Evolutionary conservation across 2,888 invertebrate species (phyloP).

Genomic region (Leptopterna dolabrata): DNA sequence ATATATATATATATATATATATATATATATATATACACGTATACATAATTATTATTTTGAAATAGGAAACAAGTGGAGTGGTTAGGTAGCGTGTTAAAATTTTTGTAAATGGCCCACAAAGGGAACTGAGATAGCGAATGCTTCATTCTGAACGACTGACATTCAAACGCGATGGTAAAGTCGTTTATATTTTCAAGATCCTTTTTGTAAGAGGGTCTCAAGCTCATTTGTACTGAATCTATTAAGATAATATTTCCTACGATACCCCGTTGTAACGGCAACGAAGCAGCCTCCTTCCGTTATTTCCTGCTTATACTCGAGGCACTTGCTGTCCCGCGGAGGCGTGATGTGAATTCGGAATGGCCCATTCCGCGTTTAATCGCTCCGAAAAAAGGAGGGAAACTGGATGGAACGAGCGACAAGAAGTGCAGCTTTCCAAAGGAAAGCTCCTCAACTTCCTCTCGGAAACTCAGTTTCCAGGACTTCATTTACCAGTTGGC

Average conservation of each 20-base stretch:
- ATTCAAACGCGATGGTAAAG: not conserved
- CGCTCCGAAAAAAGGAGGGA: not conserved
- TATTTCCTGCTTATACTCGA: not conserved
- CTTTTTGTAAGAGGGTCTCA: not conserved
- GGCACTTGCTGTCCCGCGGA: not conserved
- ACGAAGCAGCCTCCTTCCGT: not conserved
- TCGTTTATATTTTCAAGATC: not conserved
- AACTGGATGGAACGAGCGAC: not conserved
- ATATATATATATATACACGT: too few relatives aligned
- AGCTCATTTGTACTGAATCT: not conserved
- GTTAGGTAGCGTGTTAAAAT: too few relatives aligned
- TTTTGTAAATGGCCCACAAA: not conserved
- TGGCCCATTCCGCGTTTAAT: slow-evolving; percentile 13
- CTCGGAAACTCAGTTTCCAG: not conserved
- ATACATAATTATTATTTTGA: too few relatives aligned
- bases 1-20: too few relatives aligned
- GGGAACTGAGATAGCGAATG: not conserved
- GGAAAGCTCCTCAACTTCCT: not conserved
- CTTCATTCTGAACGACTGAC: not conserved
- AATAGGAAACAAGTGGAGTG: too few relatives aligned
- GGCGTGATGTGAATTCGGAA: not conserved
- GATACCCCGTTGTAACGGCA: not conserved
- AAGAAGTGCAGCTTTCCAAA: not conserved
- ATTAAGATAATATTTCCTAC: not conserved
- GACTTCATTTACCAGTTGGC: not conserved